These are phyloP conservation scores for Pterois miles DNA, from an alignment of 2,797 vertebrate genomes.

Conservation along the genomic window DNA sequence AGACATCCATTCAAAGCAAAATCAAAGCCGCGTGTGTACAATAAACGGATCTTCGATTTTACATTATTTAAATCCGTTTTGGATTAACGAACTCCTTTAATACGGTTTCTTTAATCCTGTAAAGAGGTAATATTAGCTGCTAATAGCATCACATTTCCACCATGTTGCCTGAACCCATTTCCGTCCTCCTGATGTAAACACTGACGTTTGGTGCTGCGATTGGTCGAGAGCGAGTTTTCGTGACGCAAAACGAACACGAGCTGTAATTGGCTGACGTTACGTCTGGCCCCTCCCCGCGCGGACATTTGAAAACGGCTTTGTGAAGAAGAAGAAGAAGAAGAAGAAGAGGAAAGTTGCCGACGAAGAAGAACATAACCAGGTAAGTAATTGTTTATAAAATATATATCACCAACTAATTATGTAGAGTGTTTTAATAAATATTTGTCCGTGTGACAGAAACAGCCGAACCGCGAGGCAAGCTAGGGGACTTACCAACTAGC, in stretches of 20 bases:
- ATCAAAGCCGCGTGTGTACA: accelerated
- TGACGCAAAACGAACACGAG: neutral
- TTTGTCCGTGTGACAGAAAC: accelerated
- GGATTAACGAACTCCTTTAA: accelerated
- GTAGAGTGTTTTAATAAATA: neutral
- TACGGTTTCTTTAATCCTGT: accelerated
- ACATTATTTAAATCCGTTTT: neutral
- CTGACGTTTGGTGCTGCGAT: slow-evolving; percentile 13
- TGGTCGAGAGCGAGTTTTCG: neutral
- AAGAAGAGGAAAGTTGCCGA: neutral
- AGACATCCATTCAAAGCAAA: neutral
- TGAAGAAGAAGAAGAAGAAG: neutral
- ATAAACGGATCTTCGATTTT: neutral
- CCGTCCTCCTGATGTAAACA: slow-evolving; percentile 53
- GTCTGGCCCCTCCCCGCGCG: slow-evolving; percentile 9
- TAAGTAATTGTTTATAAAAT: neutral
- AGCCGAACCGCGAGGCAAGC: neutral
- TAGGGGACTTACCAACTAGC: neutral
- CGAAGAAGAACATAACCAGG: slow-evolving; percentile 7
- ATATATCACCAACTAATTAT: accelerated
- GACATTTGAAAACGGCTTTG: slow-evolving; percentile 70
- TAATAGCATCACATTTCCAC: slow-evolving; percentile 6
- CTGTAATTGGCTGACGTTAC: slow-evolving; percentile 55
- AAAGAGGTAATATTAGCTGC: too few relatives aligned
- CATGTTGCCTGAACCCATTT: slow-evolving; percentile 45